Evolutionary conservation across 2,797 vertebrate species (phyloP).

Genomic region (Lates japonicus): DNA sequence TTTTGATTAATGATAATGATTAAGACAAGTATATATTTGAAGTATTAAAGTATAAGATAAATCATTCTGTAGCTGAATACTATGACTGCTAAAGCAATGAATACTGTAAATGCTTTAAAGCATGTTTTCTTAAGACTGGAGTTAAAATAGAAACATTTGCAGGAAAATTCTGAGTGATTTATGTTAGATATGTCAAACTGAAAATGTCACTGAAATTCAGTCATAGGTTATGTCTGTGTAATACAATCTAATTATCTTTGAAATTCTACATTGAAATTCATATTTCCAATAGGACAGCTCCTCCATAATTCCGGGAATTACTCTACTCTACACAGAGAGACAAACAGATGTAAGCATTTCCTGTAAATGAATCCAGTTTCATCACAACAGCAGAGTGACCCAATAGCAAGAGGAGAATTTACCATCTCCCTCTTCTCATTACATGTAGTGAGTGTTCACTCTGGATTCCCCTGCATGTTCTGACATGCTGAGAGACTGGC

Average conservation of each 20-base stretch:
- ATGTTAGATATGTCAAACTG: background rate
- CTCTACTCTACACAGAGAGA: background rate
- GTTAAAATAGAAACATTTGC: background rate
- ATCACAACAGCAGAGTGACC: background rate
- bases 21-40: background rate
- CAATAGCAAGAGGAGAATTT: background rate
- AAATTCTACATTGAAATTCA: background rate
- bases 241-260: background rate
- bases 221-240: background rate
- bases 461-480: background rate
- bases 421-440: background rate
- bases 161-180: background rate
- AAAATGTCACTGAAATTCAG: background rate
- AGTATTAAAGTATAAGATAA: background rate
- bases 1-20: background rate
- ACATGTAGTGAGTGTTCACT: background rate
- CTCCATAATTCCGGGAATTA: background rate
- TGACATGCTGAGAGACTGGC: background rate
- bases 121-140: no score
- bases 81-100: background rate
- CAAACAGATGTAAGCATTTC: conserved; percentile 17
- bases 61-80: background rate
- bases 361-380: conserved; percentile 35
- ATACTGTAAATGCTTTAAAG: background rate
- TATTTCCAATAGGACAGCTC: background rate